phyloP scores from a whole-genome alignment of 2,797 vertebrate genomes.

The Phaenicophaeus curvirostris region DNA sequence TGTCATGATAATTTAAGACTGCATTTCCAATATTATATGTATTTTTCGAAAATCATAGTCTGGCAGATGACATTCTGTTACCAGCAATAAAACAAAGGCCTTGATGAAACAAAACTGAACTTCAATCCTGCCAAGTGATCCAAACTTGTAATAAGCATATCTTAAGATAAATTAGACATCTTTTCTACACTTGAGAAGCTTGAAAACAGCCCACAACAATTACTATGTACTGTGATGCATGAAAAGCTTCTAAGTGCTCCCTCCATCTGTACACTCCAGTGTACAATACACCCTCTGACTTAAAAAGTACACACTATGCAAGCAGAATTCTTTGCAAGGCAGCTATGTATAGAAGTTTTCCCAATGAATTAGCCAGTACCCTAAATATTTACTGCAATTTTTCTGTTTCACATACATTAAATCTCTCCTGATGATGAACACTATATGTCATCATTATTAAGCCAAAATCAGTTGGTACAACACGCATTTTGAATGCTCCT shows the following conservation, averaged over 20 bases:
- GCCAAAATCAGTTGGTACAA: not conserved
- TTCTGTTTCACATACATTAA: not conserved
- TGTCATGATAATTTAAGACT: not conserved
- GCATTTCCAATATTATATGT: not conserved
- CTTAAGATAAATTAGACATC: not conserved
- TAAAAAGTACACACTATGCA: not conserved
- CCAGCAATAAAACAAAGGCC: not conserved
- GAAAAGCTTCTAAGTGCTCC: not conserved
- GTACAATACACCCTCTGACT: not conserved
- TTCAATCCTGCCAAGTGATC: not conserved
- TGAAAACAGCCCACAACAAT: not conserved
- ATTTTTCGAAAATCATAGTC: not conserved
- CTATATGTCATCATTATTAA: rapidly evolving
- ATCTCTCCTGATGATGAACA: not conserved
- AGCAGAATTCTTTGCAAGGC: not conserved
- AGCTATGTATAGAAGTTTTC: not conserved
- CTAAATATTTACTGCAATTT: not conserved
- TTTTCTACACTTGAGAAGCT: not conserved
- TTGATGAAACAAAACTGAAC: not conserved
- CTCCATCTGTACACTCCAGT: not conserved
- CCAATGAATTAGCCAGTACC: not conserved
- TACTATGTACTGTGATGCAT: not conserved
- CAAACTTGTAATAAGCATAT: not conserved
- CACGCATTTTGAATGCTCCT: not conserved
- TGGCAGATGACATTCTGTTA: not conserved